Base-by-base conservation (phyloP, 1,140 invertebrate genomes). In the Idris sp. region DNA sequence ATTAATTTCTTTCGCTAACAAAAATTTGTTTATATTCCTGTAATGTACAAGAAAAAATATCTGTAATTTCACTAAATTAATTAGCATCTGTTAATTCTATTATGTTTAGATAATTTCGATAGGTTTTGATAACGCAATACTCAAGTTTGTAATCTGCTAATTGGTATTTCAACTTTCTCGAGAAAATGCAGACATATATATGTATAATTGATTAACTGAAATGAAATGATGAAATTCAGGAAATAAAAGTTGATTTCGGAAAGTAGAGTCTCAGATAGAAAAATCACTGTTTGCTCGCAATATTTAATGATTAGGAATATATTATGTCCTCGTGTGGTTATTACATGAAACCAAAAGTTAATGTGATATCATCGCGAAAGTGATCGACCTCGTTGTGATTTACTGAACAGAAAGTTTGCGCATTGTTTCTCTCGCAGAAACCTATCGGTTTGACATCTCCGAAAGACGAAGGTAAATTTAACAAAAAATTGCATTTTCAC, bases 361-460 rank as follows among this genome's bases (percentile, higher is more conserved):
- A 44, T 26, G 44, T 56, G 56, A 62, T 71, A 71, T 62, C 56
- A 71, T 62, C 67, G 56, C 16, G 67, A 71, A 71, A 71, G 67
- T 71, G 2, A 19, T n/a, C 38, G 41, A 46, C 40, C 56, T 44
- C 40, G 26, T 46, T 56, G 67, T 48, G 56, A 62, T 40, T 48
- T 54, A 31, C 46, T 40, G 11, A 71, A 61, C 56, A 46, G 65
- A 71, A 71, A 71, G 67, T 35, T n/a, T n/a, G 16, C 8, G 5
- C 41, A 43, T 56, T 72, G 48, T 61, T 31, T 61, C 48, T 46
- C 18, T 30, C 10, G 15, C 1, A 16, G 15, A 18, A 33, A 35
- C 49, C 14, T 40, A 33, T 48, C 2, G 62, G 48, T 62, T 62
- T 54, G 31, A 48, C 41, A 56, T 67, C 59, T n/a, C 31, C 9